These are phyloP conservation scores for Tupaia chinensis DNA, from an alignment of 2,113 vertebrate species.

Conservation along the genomic window DNA sequence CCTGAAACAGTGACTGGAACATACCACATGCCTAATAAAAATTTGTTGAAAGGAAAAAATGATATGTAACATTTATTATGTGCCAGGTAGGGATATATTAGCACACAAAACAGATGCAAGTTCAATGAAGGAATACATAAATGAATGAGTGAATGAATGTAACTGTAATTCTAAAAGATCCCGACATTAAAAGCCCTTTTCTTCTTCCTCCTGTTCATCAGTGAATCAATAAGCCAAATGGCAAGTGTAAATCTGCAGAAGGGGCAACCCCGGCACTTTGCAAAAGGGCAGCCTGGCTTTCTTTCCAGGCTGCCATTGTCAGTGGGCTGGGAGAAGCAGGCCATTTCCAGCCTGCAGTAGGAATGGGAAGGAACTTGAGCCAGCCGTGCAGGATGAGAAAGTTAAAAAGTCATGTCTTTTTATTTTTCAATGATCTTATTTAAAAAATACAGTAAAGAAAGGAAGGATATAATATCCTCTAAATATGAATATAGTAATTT, in stretches of 20 bases:
- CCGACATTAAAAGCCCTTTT: background rate
- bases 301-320: background rate
- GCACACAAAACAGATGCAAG: background rate
- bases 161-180: background rate
- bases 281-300: background rate
- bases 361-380: rapidly evolving
- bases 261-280: background rate
- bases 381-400: background rate
- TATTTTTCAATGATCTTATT: background rate
- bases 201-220: background rate
- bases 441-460: conserved; percentile 25
- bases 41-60: background rate
- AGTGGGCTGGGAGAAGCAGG: background rate
- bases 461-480: background rate
- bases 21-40: background rate
- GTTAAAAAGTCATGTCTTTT: background rate
- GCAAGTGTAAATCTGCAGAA: background rate
- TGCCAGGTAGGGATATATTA: background rate
- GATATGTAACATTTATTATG: background rate
- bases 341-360: background rate
- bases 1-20: background rate
- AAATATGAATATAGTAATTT: background rate
- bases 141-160: background rate
- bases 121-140: background rate
- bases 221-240: conserved; percentile 17